Base-by-base conservation (phyloP, 2,888 invertebrate genomes). In the Cataglyphis cursor region DNA sequence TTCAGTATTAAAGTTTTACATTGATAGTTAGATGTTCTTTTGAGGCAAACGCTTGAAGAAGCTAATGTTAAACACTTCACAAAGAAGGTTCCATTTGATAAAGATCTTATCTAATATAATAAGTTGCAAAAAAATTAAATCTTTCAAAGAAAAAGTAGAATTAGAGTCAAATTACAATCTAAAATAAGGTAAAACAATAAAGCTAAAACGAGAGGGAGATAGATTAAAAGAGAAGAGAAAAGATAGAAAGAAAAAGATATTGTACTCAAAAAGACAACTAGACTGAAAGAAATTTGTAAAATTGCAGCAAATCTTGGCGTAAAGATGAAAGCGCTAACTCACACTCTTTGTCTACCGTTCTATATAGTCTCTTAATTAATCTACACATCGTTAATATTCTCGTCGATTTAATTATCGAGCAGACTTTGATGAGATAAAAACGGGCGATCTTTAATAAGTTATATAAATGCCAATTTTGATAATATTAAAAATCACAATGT, bases 141-240 rank as follows among this genome's bases (percentile, higher is more conserved):
- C n/a, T 8, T 1, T 44, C 48, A 5, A 1, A 31, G 10, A 35
- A 24, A 73, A 21, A 44, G 5, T 41, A 44, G 21, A 21, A 48
- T 74, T 61, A 31, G 15, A 61, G 31, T 44, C 31, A 74, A 57
- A 72, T 57, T 57, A 72, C 21, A 57, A 70, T 18, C 18, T 72
- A 24, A 62, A 44, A 62, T 62, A 31, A 28, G 2, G 31, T 61
- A 59, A 73, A 38, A 9, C 41, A n/a, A 35, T 62, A 62, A n/a
- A 64, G 15, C 10, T 12, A 21, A 1, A 28, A 28, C 28, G 28
- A 28, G 6, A n/a, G 21, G 24, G 15, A 59, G 59, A 59, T 5
- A 59, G 12, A 41, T 1, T 3, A 21, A 64, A 2, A 21, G 15
- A 38, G 10, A 64, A n/a, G n/a, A 21, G 10, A 21, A 2, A 41